phyloP scores from a whole-genome alignment of 2,113 vertebrate species.

The Passer domesticus region DNA sequence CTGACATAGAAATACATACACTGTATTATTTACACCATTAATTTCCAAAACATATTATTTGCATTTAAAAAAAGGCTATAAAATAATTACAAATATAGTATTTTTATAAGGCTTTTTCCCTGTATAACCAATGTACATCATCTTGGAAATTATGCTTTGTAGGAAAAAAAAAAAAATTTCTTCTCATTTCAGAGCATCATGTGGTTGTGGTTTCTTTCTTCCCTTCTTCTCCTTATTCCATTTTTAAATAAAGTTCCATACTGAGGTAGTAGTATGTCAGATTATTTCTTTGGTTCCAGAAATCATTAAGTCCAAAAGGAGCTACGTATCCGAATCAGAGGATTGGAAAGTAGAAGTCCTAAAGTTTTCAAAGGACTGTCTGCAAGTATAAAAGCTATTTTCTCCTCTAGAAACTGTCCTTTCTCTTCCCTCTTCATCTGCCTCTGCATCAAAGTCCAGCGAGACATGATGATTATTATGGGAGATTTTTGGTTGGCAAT shows the following conservation, averaged over 20 bases:
- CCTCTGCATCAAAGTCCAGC: conserved; percentile 74
- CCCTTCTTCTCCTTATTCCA: conserved; percentile 27
- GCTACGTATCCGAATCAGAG: conserved; percentile 79
- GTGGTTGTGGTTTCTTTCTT: conserved; percentile 39
- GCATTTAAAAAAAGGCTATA: conserved; percentile 71
- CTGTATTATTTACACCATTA: conserved; percentile 85
- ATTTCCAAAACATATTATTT: conserved; percentile 84
- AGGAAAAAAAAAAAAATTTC: conserved; percentile 81
- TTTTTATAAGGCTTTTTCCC: conserved; percentile 67
- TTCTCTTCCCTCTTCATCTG: conserved; percentile 66
- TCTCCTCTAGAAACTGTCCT: conserved; percentile 69
- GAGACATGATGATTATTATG: conserved; percentile 74
- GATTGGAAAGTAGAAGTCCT: conserved; percentile 78
- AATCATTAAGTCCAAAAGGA: neutral
- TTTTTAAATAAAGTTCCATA: conserved; percentile 78
- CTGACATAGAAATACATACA: conserved; percentile 76
- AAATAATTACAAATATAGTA: conserved; percentile 77
- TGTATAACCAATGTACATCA: conserved; percentile 64
- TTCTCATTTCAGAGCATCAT: conserved; percentile 62
- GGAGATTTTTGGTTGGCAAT: conserved; percentile 68
- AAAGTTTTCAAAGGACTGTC: conserved; percentile 76
- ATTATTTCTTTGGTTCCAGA: conserved; percentile 68
- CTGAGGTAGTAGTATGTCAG: conserved; percentile 92
- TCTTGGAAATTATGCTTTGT: conserved; percentile 77
- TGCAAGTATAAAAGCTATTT: conserved; percentile 66